Percentiles rank a stretch among this genome's conserved stretches.
Conservation (phyloP, 2,888 invertebrate genomes). For the Drosophila paramelanica region DNA sequence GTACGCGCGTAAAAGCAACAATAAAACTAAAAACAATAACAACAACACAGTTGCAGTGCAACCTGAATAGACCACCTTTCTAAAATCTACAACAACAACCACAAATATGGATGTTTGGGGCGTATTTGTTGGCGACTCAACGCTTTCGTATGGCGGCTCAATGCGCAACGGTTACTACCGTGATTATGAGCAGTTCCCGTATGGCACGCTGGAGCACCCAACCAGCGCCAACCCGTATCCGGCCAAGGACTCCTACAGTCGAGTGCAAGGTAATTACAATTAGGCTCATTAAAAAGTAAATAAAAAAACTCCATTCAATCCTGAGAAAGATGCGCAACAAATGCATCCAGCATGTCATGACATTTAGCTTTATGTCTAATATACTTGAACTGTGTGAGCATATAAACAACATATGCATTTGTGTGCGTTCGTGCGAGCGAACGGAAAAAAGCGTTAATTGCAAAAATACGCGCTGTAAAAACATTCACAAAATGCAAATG, state of each 20-base stretch:
- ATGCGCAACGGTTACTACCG: conserved; percentile 85
- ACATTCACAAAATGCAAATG: conserved; percentile 6
- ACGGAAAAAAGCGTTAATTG: conserved; percentile 34
- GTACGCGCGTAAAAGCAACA: conserved; percentile 55
- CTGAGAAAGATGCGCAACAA: conserved; percentile 1
- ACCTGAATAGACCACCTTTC: conserved; percentile 35
- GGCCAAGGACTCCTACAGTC: conserved; percentile 83
- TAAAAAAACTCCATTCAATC: background rate
- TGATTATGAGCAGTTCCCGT: conserved; percentile 86
- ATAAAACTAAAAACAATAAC: conserved; percentile 31
- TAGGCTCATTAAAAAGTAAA: background rate
- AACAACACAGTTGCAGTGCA: conserved; percentile 34
- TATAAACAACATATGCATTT: conserved; percentile 2
- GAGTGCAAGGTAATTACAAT: conserved; percentile 83
- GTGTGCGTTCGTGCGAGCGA: background rate
- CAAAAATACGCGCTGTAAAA: conserved; percentile 32
- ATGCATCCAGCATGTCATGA: conserved; percentile 19
- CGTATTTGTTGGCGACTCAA: conserved; percentile 86
- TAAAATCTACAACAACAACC: conserved; percentile 21
- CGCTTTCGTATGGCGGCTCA: conserved; percentile 86
- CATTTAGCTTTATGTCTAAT: conserved; percentile 50
- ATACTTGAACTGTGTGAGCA: conserved; percentile 4
- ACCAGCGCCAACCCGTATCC: conserved; percentile 67
- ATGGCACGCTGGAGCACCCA: conserved; percentile 82
- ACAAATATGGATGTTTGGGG: conserved; percentile 86